Evolutionary conservation across 2,113 vertebrate species (phyloP).

Genomic region (Neolamprologus longior): DNA sequence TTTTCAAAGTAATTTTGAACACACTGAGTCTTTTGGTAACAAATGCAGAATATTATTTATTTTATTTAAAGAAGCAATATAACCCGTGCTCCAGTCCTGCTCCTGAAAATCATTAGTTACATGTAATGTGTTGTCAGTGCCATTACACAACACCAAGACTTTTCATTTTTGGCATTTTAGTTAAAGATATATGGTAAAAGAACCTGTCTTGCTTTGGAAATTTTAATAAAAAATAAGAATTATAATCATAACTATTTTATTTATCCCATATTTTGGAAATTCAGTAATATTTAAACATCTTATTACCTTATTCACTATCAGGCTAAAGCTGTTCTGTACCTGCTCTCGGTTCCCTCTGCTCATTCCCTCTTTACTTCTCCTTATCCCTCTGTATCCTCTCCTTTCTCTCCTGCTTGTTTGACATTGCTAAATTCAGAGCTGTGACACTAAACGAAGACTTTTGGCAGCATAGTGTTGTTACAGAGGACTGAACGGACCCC

Average conservation of each 20-base stretch:
- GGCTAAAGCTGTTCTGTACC: background rate
- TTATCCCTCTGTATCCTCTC: background rate
- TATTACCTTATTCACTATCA: background rate
- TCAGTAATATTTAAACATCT: background rate
- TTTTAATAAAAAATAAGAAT: background rate
- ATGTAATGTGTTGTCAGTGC: background rate
- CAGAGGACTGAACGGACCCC: conserved; percentile 32
- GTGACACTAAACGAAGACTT: conserved; percentile 50
- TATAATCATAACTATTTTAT: background rate
- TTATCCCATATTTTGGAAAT: background rate
- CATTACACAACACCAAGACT: background rate
- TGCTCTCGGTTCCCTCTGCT: background rate
- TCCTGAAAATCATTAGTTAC: background rate
- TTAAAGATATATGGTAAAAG: background rate
- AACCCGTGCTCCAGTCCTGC: background rate
- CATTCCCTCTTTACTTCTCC: background rate
- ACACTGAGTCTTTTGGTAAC: background rate
- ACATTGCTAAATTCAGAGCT: conserved; percentile 60
- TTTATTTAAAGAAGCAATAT: background rate
- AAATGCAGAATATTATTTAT: background rate
- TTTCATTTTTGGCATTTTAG: background rate
- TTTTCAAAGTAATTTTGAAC: background rate
- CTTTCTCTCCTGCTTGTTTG: conserved; percentile 34
- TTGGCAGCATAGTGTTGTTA: conserved; percentile 53
- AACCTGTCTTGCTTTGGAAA: background rate